Base-by-base conservation (phyloP, 2,888 invertebrate genomes). In the Julus scandinavius region DNA sequence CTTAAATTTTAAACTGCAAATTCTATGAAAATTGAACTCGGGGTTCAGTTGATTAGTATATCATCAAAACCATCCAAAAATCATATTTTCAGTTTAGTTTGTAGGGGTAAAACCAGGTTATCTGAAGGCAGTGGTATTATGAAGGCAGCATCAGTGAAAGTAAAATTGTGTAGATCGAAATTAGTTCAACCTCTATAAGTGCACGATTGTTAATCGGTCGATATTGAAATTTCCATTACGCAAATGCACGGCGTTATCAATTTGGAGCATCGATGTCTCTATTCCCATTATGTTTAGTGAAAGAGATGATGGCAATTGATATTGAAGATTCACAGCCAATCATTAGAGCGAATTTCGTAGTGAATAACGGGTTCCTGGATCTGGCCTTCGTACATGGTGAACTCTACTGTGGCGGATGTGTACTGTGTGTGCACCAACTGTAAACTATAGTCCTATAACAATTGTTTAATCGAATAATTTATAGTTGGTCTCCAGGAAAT, bases 241-340 rank as follows among this genome's bases (percentile, higher is more conserved):
- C 9, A 29, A 72, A 72, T 72, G 9, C 72, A 72, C 58, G 9
- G 9, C 9, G 72, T 72, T 72, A 72, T 72, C 72, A 72, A 72
- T 72, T 72, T 72, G 72, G 72, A 72, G 72, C 72, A 72, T 72
- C 72, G 20, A 29, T 72, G 29, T 20, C 29, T 20, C 29, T 72
- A 29, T 20, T 29, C 29, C 29, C 72, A 72, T 72, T 72, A 29
- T 72, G 20, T 72, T 17, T 6, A 20, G 17, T 63, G 63, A 63
- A 63, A 63, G 20, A 63, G 63, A 72, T 29, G 72, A 20, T 72
- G 72, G 20, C 72, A 7, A 72, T 29, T 72, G 72, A 72, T 72
- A 72, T 29, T 72, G 72, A 29, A 20, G 72, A 72, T 72, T 72
- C 72, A 20, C 72, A 72, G 72, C 72, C 72, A 63, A 63, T 29